Evolutionary conservation across 23 tunicate species (phyloP), one percentile per base, ranked within the genome.

Genomic region (Diplosoma virens): DNA sequence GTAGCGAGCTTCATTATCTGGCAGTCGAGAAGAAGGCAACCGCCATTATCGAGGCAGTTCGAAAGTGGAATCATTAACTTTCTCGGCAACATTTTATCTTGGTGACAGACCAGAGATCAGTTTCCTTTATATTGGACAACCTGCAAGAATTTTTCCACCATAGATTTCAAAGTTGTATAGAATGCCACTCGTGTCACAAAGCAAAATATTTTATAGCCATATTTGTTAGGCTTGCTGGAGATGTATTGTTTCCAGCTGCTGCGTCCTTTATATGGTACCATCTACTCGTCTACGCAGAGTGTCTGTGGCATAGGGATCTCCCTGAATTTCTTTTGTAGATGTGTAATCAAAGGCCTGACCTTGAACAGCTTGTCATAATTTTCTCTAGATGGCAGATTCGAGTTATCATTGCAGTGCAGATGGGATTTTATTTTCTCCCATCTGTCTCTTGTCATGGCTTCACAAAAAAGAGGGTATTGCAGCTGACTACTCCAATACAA

Each of bases 191-290:
- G 25, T 67, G 30, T 67, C 27, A 22, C 52, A 34, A 3, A 67
- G 52, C 52, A 67, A 18, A 34, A 67, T 26, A 67, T 27, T 67
- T 67, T 67, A 22, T 67, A 67, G 23, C 74, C 74, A 34, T 35
- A 67, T 22, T 67, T 67, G 27, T 67, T 5, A 14, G 74, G 74
- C 52, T 67, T 67, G 50, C 52, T 34, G 3, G 74, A 52, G 5
- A 67, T 67, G 74, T 67, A 67, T 22, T 67, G 74, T 22, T 67
- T 67, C 52, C 35, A 11, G 27, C 53, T 11, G 3, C 27, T 16
- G 26, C 23, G 25, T 17, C 74, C 74, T 22, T 67, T 67, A 27
- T 16, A 67, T 7, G 74, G 74, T 35, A 67, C 52, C 74, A 67
- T 67, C 23, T 67, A 52, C 74, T 67, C 74, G 21, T 67, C 52